phyloP scores from a whole-genome alignment of 2,113 vertebrate species.

The Channa argus region DNA sequence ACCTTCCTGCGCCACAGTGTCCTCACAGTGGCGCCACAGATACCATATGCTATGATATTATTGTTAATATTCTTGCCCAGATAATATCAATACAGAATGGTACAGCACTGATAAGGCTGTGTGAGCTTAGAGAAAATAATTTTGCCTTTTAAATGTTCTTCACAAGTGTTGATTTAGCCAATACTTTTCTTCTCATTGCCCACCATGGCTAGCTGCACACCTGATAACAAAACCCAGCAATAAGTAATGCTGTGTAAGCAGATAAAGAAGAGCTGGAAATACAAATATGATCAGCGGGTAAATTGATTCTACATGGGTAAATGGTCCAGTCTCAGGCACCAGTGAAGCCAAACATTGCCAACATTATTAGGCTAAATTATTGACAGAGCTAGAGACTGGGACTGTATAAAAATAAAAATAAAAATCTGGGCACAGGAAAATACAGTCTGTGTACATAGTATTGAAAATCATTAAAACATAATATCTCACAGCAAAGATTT shows the following conservation, averaged over 20 bases:
- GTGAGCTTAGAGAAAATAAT: conserved; percentile 10
- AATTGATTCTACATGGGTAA: conserved; percentile 61
- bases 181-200: conserved; percentile 27
- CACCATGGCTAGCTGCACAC: conserved; percentile 52
- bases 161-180: conserved; percentile 43
- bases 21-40: no score
- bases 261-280: conserved; percentile 51
- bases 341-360: conserved; percentile 60
- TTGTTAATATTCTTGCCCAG: background rate
- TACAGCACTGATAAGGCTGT: background rate
- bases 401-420: conserved; percentile 2
- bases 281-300: conserved; percentile 62
- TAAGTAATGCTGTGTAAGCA: conserved; percentile 64
- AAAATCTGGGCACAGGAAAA: background rate
- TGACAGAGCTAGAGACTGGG: conserved; percentile 36
- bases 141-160: conserved; percentile 22
- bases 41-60: no score
- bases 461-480: background rate
- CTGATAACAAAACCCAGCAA: conserved; percentile 65
- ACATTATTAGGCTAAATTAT: conserved; percentile 55
- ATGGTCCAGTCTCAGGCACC: conserved; percentile 47
- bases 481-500: background rate
- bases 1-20: no score
- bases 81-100: background rate
- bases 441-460: conserved; percentile 5